Evolutionary conservation across 2,797 vertebrate species (phyloP), one percentile per base, ranked within the genome.

Genomic region (Microctenopoma lineatum): DNA sequence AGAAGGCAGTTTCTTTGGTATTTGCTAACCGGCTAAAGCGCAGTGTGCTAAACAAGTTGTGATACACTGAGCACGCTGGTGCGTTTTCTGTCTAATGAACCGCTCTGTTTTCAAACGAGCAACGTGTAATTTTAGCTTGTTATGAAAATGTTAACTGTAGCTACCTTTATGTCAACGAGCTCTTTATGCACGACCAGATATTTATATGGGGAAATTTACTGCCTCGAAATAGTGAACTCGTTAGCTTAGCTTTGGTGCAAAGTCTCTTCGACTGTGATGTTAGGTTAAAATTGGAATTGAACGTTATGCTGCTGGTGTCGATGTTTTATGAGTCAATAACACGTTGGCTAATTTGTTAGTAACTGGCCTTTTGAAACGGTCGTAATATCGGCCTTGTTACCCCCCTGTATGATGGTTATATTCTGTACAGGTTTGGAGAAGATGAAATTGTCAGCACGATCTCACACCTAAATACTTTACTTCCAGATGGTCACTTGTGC

Each of bases 21-120:
- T 29, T 73, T 54, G 63, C 46, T 62, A 64, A 0, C n/a, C 2
- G 38, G 67, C 68, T 76, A 38, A 59, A 46, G 27, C 27, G 26
- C 11, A n/a, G 38, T 44, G 52, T 65, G 83, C 77, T 80, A 66
- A 54, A 47, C 14, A 29, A 53, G 38, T 57, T 59, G 48, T 42
- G 48, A 48, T 57, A 14, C 25, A 3, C 27, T 6, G 71, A 83
- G 10, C 89, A 87, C 88, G 89, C 83, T 90, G 82, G 50, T 47
- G 34, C 2, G 18, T 4, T 18, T 1, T 66, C 3, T 29, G 34
- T 55, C 1, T 29, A 2, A 36, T 5, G 21, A 4, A 2, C 5
- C 4, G 7, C 7, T 27, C 27, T 26, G 0, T 27, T 51, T 41
- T 44, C n/a, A 36, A n/a, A 16, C 14, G 4, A 12, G 2, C 16